Percentiles rank a stretch among this genome's conserved stretches.
phyloP scores from a whole-genome alignment of 2,113 vertebrate genomes.

The Xiphophorus couchianus region DNA sequence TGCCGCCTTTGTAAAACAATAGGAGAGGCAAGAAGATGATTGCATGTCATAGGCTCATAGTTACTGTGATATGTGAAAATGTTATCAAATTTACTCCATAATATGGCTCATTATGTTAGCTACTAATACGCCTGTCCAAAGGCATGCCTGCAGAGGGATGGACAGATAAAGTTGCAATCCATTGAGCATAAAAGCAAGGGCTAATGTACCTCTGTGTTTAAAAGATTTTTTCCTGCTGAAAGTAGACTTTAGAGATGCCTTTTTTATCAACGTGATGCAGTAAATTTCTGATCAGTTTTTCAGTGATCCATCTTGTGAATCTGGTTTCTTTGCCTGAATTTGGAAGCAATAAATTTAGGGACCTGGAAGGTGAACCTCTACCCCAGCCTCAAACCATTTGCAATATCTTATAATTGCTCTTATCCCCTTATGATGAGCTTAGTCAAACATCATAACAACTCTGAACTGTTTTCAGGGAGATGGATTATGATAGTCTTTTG shows the following conservation, averaged over 20 bases:
- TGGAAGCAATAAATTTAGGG: neutral
- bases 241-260: neutral
- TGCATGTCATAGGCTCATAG: slow-evolving; percentile 25
- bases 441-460: neutral
- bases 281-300: neutral
- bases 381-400: neutral
- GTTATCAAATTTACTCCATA: slow-evolving; percentile 15
- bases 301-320: neutral
- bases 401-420: neutral
- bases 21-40: slow-evolving; percentile 75
- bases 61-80: slow-evolving; percentile 21
- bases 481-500: neutral
- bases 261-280: neutral
- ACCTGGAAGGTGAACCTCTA: neutral
- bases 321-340: neutral
- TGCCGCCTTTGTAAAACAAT: slow-evolving; percentile 82
- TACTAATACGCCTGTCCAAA: slow-evolving; percentile 22
- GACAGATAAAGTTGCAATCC: neutral
- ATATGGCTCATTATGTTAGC: slow-evolving; percentile 1
- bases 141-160: neutral
- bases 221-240: slow-evolving; percentile 2
- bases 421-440: neutral
- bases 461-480: neutral
- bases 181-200: neutral
- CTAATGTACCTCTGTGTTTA: neutral